Evolutionary conservation across 2,888 invertebrate genomes (phyloP).

Genomic region (Agriotes lineatus): DNA sequence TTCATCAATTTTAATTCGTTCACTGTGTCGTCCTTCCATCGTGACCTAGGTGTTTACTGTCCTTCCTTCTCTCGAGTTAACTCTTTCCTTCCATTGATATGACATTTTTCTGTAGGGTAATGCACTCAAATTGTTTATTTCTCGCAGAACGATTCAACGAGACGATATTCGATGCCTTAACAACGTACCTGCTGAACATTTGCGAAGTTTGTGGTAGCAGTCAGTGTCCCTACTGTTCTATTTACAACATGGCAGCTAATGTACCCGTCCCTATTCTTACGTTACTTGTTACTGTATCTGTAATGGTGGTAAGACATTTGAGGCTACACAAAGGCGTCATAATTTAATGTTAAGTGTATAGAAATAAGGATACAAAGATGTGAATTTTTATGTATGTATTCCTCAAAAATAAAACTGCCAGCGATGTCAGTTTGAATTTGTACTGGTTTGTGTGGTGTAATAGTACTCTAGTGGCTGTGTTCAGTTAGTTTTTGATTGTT

Average conservation of each 20-base stretch:
- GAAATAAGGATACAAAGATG: not conserved
- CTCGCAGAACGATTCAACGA: constrained; percentile 91
- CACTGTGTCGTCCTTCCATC: too few relatives aligned
- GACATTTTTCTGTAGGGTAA: too few relatives aligned
- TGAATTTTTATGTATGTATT: too few relatives aligned
- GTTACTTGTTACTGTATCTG: constrained; percentile 53
- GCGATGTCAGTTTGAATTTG: constrained; percentile 25
- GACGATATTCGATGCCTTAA: constrained; percentile 88
- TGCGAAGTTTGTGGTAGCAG: constrained; percentile 96
- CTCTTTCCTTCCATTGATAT: too few relatives aligned
- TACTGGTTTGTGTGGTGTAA: not conserved
- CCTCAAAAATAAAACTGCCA: too few relatives aligned
- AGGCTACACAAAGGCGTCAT: constrained; percentile 40
- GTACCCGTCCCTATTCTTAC: constrained; percentile 56
- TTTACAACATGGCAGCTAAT: constrained; percentile 77
- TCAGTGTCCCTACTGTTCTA: constrained; percentile 92
- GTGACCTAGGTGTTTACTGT: too few relatives aligned
- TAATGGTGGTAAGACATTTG: constrained; percentile 54
- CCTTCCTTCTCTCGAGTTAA: too few relatives aligned
- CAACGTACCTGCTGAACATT: constrained; percentile 88
- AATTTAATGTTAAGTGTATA: constrained; percentile 47
- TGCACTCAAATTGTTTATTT: too few relatives aligned
- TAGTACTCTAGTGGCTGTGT: not conserved
- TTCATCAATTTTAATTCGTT: too few relatives aligned
- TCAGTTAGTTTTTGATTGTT: not conserved